Percentiles rank a stretch among this genome's conserved stretches.
Conservation (phyloP, 2,113 vertebrate genomes). For the Sinocyclocheilus anshuiensis region DNA sequence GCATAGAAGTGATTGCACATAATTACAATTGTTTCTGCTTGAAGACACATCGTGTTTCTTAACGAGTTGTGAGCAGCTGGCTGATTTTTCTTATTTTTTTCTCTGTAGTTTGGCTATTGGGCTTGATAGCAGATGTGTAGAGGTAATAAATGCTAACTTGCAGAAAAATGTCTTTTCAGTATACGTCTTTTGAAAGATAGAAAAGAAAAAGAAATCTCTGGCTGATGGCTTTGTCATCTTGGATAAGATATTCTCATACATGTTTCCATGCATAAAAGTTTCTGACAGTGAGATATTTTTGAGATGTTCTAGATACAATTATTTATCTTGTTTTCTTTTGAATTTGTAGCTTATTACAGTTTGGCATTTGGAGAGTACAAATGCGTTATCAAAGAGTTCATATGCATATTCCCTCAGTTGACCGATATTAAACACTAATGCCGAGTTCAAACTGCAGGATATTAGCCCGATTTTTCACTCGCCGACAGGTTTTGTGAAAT, state of each 20-base stretch:
- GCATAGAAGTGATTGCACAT: background rate
- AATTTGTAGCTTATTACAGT: constrained; percentile 14
- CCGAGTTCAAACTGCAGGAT: too few species aligned
- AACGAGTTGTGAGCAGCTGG: background rate
- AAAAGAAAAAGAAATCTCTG: background rate
- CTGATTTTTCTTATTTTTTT: background rate
- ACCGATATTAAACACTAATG: background rate
- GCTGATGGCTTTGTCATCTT: background rate
- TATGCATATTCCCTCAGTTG: background rate
- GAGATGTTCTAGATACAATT: too few species aligned
- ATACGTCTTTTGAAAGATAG: background rate
- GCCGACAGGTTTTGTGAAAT: too few species aligned
- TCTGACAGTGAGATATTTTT: background rate
- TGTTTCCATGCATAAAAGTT: background rate
- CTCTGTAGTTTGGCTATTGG: background rate
- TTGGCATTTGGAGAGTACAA: background rate
- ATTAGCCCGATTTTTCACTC: too few species aligned
- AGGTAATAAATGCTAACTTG: background rate
- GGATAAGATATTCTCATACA: background rate
- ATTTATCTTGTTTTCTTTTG: background rate
- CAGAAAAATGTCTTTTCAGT: background rate
- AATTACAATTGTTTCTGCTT: constrained; percentile 18
- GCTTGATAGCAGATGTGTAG: background rate
- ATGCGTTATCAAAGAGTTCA: background rate
- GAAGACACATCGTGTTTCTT: background rate